These are phyloP conservation scores for Ptyas mucosa DNA, from an alignment of 2,113 vertebrate species.

Conservation along the genomic window DNA sequence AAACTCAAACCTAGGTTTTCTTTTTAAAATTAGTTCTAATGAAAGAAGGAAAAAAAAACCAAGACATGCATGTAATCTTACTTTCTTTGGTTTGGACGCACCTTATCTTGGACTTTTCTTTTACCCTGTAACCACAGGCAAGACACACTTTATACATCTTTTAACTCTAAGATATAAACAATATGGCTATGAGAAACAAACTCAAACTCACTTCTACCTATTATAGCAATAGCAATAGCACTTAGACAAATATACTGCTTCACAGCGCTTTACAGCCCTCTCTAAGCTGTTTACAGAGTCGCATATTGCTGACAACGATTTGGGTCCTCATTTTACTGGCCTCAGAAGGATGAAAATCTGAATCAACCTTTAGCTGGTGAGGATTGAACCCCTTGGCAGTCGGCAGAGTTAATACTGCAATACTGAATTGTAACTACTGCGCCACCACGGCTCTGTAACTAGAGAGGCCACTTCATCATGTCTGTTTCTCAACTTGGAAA, in stretches of 20 bases:
- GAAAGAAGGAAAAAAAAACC: conserved; percentile 47
- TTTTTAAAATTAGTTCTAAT: conserved; percentile 48
- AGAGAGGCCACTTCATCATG: not conserved
- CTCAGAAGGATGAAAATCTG: too few species aligned
- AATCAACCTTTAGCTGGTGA: too few species aligned
- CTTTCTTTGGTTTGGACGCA: conserved; percentile 68
- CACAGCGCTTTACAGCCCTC: too few species aligned
- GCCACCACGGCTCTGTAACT: not conserved
- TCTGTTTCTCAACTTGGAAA: not conserved
- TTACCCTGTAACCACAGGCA: conserved; percentile 64
- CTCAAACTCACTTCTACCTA: not conserved
- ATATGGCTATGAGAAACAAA: not conserved
- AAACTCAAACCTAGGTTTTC: conserved; percentile 21
- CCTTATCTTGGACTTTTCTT: conserved; percentile 66
- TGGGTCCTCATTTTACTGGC: too few species aligned
- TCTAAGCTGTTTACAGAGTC: too few species aligned
- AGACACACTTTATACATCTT: conserved; percentile 23
- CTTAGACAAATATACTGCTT: too few species aligned
- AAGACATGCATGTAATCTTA: conserved; percentile 69
- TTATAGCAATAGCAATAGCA: too few species aligned
- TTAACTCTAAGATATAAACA: not conserved
- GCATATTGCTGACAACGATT: too few species aligned
- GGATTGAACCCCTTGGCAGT: too few species aligned
- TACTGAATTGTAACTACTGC: too few species aligned
- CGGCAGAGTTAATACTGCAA: too few species aligned